Conservation (phyloP, 35 echinoderm and acorn worm species). For the Hemicentrotus pulcherrimus region DNA sequence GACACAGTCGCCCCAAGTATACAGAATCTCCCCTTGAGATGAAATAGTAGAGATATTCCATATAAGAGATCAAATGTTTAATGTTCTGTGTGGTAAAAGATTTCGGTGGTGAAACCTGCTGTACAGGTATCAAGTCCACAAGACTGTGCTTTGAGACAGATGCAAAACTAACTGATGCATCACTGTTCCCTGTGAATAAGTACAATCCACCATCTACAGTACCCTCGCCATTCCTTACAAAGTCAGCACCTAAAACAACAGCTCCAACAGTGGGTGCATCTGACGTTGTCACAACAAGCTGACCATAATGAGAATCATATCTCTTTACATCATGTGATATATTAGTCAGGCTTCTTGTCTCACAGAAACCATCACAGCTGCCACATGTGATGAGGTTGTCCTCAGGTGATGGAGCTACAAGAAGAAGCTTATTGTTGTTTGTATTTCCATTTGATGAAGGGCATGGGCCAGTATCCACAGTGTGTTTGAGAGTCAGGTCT, state of each 20-base stretch:
- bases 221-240: not conserved
- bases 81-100: not conserved
- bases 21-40: not conserved
- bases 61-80: not conserved
- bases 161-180: not conserved
- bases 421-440: conserved; percentile 51
- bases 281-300: conserved; percentile 35
- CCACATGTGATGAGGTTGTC: conserved; percentile 63
- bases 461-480: not conserved
- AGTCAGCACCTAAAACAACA: conserved; percentile 31
- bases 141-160: not conserved
- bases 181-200: not conserved
- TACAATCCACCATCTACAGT: not conserved
- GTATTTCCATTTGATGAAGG: not conserved
- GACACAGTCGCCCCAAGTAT: not conserved
- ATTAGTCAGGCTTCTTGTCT: conserved; percentile 46
- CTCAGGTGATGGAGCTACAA: conserved; percentile 46
- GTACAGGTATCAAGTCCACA: not conserved
- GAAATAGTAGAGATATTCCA: not conserved
- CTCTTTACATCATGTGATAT: conserved; percentile 7
- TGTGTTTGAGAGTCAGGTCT: conserved; percentile 33
- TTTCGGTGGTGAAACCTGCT: not conserved
- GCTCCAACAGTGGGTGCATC: conserved; percentile 20
- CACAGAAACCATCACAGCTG: conserved; percentile 52
- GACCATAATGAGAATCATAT: not conserved